Evolutionary conservation across 2,113 vertebrate species (phyloP).

Genomic region (Acrocephalus arundinaceus): DNA sequence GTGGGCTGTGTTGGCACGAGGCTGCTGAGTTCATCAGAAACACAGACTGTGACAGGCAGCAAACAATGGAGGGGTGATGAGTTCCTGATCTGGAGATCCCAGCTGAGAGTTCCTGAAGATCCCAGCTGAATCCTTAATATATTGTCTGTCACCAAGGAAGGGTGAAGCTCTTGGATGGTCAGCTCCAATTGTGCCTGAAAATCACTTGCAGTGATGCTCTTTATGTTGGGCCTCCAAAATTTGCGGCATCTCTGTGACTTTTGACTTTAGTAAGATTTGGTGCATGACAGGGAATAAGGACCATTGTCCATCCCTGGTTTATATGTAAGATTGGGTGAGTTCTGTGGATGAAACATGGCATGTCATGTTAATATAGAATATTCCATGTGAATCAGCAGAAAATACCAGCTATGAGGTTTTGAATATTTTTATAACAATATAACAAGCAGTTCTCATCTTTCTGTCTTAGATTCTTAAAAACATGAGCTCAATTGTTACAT

Average conservation of each 20-base stretch:
- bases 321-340: not conserved
- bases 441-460: not conserved
- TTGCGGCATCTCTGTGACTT: not conserved
- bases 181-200: not conserved
- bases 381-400: not conserved
- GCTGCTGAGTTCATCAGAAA: not conserved
- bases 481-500: not conserved
- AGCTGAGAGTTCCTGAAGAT: not conserved
- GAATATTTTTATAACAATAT: not conserved
- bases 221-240: not conserved
- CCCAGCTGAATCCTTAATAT: not conserved
- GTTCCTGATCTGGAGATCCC: not conserved
- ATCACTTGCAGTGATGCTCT: not conserved
- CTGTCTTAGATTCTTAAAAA: not conserved
- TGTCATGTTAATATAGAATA: not conserved
- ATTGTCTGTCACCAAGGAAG: not conserved
- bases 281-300: not conserved
- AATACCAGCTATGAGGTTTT: not conserved
- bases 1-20: not conserved
- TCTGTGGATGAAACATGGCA: not conserved
- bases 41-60: not conserved
- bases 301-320: not conserved
- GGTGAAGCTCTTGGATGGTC: not conserved
- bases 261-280: not conserved
- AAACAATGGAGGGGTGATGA: not conserved